phyloP scores from a whole-genome alignment of 2,113 vertebrate species.

The Perognathus longimembris region DNA sequence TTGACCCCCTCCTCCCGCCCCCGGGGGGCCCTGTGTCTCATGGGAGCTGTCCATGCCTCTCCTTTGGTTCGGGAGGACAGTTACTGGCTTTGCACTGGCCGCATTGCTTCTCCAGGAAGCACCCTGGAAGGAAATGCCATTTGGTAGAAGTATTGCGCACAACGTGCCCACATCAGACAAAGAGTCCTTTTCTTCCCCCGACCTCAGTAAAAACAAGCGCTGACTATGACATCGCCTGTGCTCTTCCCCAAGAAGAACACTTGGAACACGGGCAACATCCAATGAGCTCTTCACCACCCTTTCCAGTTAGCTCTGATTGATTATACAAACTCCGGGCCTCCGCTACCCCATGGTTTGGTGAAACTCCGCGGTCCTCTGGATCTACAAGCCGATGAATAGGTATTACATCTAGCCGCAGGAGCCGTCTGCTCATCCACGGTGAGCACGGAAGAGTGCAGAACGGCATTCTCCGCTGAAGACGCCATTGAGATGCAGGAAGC shows the following conservation, averaged over 20 bases:
- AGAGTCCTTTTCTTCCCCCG: not conserved
- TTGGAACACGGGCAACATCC: not conserved
- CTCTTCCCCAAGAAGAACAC: not conserved
- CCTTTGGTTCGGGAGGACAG: not conserved
- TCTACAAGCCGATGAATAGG: slow-evolving; percentile 63
- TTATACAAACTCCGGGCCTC: not conserved
- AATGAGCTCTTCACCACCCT: not conserved
- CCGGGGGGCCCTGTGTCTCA: not conserved
- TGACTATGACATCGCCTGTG: not conserved
- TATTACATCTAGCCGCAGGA: slow-evolving; percentile 27
- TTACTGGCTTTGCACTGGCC: not conserved
- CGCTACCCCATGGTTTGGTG: not conserved
- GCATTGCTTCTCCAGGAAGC: not conserved
- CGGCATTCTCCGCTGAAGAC: not conserved
- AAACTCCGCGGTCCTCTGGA: not conserved
- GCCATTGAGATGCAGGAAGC: not conserved
- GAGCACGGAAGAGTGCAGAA: not conserved
- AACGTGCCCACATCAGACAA: fast-evolving
- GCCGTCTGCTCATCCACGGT: not conserved
- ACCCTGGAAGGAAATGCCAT: not conserved
- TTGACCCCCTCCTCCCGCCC: not conserved
- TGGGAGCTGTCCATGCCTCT: not conserved
- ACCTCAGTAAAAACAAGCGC: not conserved
- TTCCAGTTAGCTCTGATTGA: slow-evolving; percentile 55
- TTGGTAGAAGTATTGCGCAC: not conserved